Base-by-base conservation (phyloP, 2,888 invertebrate genomes). In the Crocallis elinguaria region DNA sequence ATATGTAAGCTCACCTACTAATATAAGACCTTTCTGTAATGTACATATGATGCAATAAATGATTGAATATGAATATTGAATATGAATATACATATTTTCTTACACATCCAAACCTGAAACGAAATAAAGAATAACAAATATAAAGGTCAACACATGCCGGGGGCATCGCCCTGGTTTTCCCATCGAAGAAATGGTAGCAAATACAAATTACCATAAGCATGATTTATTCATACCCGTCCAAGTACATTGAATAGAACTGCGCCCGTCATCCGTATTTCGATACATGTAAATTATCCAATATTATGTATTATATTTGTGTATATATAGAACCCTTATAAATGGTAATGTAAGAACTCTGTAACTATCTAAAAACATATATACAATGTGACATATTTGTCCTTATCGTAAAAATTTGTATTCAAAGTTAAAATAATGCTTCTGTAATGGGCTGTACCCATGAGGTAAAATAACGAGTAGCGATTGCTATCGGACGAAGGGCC, bases 221-320 rank as follows among this genome's bases (percentile, higher is more conserved):
- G 82, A 71, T 71, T 80, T 78, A 81, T 80, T 82, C 80, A 81
- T 80, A 62, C 60, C 69, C 72, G 71, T 74, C 71, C 71, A 73
- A 76, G 79, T 71, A 79, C 67, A 67, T 43, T 46, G 43, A 52
- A 52, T 25, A 25, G 42, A 43, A 43, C 32, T 11, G 19, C 19
- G 35, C 39, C 29, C 39, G 39, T 45, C 45, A 45, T 53, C 48
- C 36, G 25, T 37, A 23, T 45, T 36, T 19, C 45, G 29, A 45
- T 45, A 44, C 43, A 49, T 49, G 43, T 43, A 35, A 51, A 44
- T 44, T 44, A 51, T 44, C 43, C 39, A 39, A 49, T 55, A 55
- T 57, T 48, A 51, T 51, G 45, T 57, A 33, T n/a, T 19, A 2
- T 37, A 19, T 21, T 6, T 12, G 4, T 36, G 21, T 39, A 5